A percentile compares a stretch with the other conserved stretches of the same genome.
phyloP scores from a whole-genome alignment of 2,113 vertebrate species.

The Campylorhamphus procurvoides region DNA sequence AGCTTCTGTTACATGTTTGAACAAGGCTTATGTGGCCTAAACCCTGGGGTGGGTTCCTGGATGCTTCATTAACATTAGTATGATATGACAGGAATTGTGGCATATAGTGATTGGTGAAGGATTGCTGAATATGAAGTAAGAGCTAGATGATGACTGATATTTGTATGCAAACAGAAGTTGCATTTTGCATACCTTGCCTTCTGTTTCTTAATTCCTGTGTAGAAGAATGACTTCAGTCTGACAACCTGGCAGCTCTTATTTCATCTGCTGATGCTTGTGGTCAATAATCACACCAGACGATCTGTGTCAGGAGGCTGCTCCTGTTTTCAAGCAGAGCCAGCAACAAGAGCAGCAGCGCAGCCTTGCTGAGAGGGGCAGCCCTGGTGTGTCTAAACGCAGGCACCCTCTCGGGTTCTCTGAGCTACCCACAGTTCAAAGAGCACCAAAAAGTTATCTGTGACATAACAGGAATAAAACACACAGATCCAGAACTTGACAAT shows the following conservation, averaged over 20 bases:
- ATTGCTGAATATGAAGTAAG: neutral
- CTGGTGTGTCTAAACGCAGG: neutral
- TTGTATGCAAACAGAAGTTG: neutral
- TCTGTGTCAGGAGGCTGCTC: neutral
- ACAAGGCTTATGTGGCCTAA: neutral
- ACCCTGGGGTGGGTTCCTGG: neutral
- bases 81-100: neutral
- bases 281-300: neutral
- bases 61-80: neutral
- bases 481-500: neutral
- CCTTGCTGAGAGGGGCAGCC: neutral
- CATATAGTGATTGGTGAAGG: fast-evolving
- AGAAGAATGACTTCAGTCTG: neutral
- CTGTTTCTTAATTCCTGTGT: neutral
- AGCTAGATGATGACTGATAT: neutral
- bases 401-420: neutral
- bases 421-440: neutral
- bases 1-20: neutral
- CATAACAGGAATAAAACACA: neutral
- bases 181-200: neutral
- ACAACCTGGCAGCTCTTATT: neutral
- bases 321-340: neutral
- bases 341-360: neutral
- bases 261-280: neutral
- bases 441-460: neutral